Percentiles rank a stretch among this genome's conserved stretches.
These are phyloP conservation scores for Agonopterix heracliana DNA, from an alignment of 2,888 invertebrate genomes.

Conservation along the genomic window DNA sequence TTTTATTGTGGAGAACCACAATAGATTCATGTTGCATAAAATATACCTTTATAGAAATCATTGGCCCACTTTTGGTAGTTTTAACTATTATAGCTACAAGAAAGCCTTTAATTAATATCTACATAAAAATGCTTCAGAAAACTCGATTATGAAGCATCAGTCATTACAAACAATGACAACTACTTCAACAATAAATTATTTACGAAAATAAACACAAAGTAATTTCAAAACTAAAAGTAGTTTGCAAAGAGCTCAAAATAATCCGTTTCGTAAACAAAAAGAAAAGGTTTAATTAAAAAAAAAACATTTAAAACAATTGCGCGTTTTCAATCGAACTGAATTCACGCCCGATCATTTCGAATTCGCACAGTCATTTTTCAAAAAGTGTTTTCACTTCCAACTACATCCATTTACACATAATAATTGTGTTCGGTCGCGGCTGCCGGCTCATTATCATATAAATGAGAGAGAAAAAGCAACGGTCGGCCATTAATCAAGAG, in stretches of 20 bases:
- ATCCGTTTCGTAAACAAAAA: conserved; percentile 45
- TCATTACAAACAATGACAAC: too few relatives aligned
- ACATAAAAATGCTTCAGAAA: too few relatives aligned
- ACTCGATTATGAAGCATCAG: too few relatives aligned
- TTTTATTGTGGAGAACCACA: too few relatives aligned
- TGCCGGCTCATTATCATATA: conserved; percentile 70
- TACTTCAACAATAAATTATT: conserved; percentile 39
- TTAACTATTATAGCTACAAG: too few relatives aligned
- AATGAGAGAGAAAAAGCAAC: conserved; percentile 73
- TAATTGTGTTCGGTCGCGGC: conserved; percentile 61
- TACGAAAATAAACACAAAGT: conserved; percentile 51
- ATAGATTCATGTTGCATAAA: too few relatives aligned
- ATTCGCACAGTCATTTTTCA: conserved; percentile 32
- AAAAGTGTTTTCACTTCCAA: conserved; percentile 49
- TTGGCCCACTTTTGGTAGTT: too few relatives aligned
- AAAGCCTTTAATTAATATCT: too few relatives aligned
- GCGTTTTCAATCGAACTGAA: conserved; percentile 33
- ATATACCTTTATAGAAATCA: too few relatives aligned
- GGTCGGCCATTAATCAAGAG: conserved; percentile 66
- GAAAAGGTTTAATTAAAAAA: conserved; percentile 46
- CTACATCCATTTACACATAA: conserved; percentile 63
- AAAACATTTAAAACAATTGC: conserved; percentile 36
- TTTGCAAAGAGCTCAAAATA: conserved; percentile 40
- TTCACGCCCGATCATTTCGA: conserved; percentile 31
- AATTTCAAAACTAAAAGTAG: conserved; percentile 45